Evolutionary conservation across 2,797 vertebrate species (phyloP).

Genomic region (Tarsius wallacei): DNA sequence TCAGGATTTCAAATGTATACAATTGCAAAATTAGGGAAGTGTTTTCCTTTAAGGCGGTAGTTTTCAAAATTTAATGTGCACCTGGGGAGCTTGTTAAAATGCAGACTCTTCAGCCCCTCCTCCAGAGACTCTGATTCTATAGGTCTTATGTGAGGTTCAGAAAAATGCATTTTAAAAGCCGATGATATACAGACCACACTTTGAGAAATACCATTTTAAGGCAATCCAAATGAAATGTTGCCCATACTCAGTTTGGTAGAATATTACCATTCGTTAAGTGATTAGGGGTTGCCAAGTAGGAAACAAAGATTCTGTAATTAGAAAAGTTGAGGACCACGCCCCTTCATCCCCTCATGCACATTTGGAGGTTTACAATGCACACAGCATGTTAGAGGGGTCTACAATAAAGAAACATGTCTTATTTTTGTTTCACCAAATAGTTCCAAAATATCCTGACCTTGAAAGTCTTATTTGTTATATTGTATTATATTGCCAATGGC

Average conservation of each 20-base stretch:
- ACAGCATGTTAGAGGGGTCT: not conserved
- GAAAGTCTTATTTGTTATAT: not conserved
- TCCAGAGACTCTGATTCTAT: constrained; percentile 63
- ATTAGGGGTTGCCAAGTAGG: not conserved
- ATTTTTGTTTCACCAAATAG: constrained; percentile 21
- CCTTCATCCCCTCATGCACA: fast-evolving
- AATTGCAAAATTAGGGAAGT: constrained; percentile 70
- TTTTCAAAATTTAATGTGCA: constrained; percentile 80
- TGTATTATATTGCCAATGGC: not conserved
- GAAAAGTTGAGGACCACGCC: not conserved
- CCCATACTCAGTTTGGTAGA: not conserved
- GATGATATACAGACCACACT: constrained; percentile 18
- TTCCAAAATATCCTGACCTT: not conserved
- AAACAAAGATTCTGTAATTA: not conserved
- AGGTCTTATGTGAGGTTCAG: constrained; percentile 57
- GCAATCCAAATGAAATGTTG: not conserved
- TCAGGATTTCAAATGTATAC: constrained; percentile 64
- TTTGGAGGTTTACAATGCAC: not conserved
- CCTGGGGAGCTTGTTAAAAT: constrained; percentile 81
- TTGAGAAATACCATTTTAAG: constrained; percentile 60
- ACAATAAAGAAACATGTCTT: not conserved
- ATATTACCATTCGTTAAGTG: not conserved
- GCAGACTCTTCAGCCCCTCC: constrained; percentile 54
- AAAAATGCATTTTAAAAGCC: constrained; percentile 65
- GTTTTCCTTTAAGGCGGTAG: constrained; percentile 63